phyloP scores from a whole-genome alignment of 2,797 vertebrate genomes.

The Gambelia wislizenii region DNA sequence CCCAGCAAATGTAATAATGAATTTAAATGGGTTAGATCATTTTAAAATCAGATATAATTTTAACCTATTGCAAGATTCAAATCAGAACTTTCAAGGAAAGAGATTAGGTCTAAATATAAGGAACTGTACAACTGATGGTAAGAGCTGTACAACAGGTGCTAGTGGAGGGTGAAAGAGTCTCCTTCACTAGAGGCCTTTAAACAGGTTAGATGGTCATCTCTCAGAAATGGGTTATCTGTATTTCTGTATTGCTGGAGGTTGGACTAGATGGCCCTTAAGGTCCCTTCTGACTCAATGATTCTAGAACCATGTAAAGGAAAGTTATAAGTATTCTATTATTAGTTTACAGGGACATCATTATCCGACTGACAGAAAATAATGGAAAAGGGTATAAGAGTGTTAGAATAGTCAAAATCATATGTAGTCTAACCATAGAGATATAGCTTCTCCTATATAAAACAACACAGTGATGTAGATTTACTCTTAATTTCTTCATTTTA shows the following conservation, averaged over 20 bases:
- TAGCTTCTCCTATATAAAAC: conserved; percentile 5
- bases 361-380: neutral
- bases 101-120: too few relatives aligned
- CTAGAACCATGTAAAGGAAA: neutral
- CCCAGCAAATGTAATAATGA: neutral
- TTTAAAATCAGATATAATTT: neutral
- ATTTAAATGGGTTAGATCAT: neutral
- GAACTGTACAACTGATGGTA: too few relatives aligned
- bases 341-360: neutral
- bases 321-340: neutral
- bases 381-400: neutral
- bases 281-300: too few relatives aligned
- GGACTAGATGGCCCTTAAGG: too few relatives aligned
- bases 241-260: too few relatives aligned
- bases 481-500: neutral
- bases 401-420: neutral
- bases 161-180: too few relatives aligned
- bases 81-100: neutral
- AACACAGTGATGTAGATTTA: neutral
- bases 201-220: too few relatives aligned
- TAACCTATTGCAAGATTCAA: conserved; percentile 1
- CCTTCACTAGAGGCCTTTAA: too few relatives aligned
- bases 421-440: neutral
- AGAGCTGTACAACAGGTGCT: too few relatives aligned
- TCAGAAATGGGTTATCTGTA: too few relatives aligned